Base-by-base conservation (phyloP, 2,797 vertebrate genomes). In the Hoplostethus atlanticus region DNA sequence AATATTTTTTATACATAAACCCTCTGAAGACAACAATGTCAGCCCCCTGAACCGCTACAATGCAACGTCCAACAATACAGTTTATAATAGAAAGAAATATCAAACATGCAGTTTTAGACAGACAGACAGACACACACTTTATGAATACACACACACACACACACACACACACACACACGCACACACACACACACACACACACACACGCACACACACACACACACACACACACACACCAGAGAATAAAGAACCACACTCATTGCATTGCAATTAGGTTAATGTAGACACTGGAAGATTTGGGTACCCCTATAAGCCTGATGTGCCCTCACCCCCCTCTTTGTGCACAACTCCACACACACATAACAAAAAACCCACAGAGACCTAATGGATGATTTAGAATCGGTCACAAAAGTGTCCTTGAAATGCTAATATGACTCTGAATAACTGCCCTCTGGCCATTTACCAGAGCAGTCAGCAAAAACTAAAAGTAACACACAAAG, bases 351-450 rank as follows among this genome's bases (percentile, higher is more conserved):
- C 64, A 64, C 48, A 68, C 64, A 80, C 25, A 57, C 31, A 58
- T 38, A 48, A 76, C 66, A 84, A 76, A 74, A 13, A 76, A 36
- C 30, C 60, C 34, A 65, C 51, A 73, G 77, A 66, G 74, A 67
- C 64, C 56, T 56, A 64, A 76, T 80, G 64, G 74, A 76, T 62
- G 31, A 78, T 57, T 64, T 63, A 21, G 0, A 57, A 66, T 40
- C 10, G 55, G 63, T 56, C 53, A 69, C 10, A 36, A 25, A 47
- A 15, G 0, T 15, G 74, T 58, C 16, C 47, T 21, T 81, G 54
- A 63, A 54, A 40, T 64, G 46, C 38, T 4, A 10, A 66, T 55
- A 50, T 58, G 40, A 17, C 25, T 51, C 58, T 56, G 31, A 48
- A 66, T 53, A 64, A 68, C 38, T 1, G 46, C 1, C 48, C 31